Evolutionary conservation across 2,888 invertebrate species (phyloP), one percentile per base, ranked within the genome.

Genomic region (Caenorhabditis uteleia): DNA sequence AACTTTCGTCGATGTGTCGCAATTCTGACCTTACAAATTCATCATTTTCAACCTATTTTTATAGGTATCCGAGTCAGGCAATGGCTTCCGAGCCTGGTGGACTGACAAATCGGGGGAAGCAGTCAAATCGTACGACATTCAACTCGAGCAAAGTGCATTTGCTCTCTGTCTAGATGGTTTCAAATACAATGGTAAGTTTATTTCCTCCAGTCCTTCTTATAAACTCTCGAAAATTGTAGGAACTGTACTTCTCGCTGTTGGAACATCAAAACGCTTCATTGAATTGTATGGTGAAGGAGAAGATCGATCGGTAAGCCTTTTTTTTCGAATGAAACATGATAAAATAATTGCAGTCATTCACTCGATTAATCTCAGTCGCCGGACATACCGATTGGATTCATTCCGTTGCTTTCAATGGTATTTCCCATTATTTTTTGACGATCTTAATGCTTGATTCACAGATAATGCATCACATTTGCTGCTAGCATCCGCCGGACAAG

Each of bases 301-400:
- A 18, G 46, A 50, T 18, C 34, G 36, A 25, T 54, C 14, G 49
- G 39, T 18, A 21, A n/a, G 25, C n/a, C 14, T 14, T 14, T 49
- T 42, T 27, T 44, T 14, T 8, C n/a, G 14, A 20, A 10, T 7
- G 8, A 38, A 12, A 8, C 16, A 10, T 42, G 18, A 12, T 18
- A 12, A 14, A 36, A 16, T n/a, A 6, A 46, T 46, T 46, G 8
- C 25, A 56, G 27, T 6, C 34, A 10, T 70, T 74, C 39, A 42
- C 27, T 10, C 55, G 38, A 20, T 48, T 59, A 6, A 31, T 75
- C 33, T 58, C 56, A 1, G 62, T 78, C 3, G 57, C 68, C 10
- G 76, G 73, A 18, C 74, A 77, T 47, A 62, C 66, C 6, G 76
- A 74, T 55, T 78, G 78, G 78, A 69, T 74, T 34, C 72, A 77